Evolutionary conservation across 2,113 vertebrate genomes (phyloP), one percentile per base, ranked within the genome.

Genomic region (Salvator merianae): DNA sequence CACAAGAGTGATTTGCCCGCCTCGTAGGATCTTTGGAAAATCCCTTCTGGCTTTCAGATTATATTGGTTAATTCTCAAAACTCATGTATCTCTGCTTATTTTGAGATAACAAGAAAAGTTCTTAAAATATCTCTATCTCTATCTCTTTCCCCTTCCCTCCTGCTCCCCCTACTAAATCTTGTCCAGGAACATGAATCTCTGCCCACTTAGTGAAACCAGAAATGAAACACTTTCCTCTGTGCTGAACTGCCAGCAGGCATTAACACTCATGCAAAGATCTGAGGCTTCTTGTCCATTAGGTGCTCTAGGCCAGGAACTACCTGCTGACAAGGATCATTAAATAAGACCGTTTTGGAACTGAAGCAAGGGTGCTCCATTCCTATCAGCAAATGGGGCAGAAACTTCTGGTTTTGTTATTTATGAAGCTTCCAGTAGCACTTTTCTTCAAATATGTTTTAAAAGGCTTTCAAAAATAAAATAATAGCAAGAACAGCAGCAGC

Each of bases 41-140:
- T 84, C 81, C 72, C 63, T 86, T 84, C 30, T 72, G 1, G 73
- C 85, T 85, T 77, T 75, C 7, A 7, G 0, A 59, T 73, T 47
- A 18, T 69, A 87, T 79, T 83, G 36, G 72, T 88, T 88, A 78
- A 75, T 40, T 87, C 73, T 84, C 63, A 79, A 36, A 32, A 71
- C 69, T 20, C 34, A 20, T 22, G 36, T 38, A 38, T 71, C 32
- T 38, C n/a, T 71, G 69, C 5, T 38, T 38, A 71, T 38, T 38
- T 7, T 38, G 20, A 71, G 18, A 18, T 71, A 71, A 38, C 18
- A 38, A 70, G 6, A 69, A 69, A 34, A 59, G 55, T 59, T 20
- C 55, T 59, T 59, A 20, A 14, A 69, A 32, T 18, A 10, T 76
- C 50, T 18, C 24, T 75, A n/a, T 34, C 50, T 26, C 40, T 24